These are phyloP conservation scores for Lithophane leautieri DNA, from an alignment of 2,888 invertebrate genomes.

Conservation along the genomic window DNA sequence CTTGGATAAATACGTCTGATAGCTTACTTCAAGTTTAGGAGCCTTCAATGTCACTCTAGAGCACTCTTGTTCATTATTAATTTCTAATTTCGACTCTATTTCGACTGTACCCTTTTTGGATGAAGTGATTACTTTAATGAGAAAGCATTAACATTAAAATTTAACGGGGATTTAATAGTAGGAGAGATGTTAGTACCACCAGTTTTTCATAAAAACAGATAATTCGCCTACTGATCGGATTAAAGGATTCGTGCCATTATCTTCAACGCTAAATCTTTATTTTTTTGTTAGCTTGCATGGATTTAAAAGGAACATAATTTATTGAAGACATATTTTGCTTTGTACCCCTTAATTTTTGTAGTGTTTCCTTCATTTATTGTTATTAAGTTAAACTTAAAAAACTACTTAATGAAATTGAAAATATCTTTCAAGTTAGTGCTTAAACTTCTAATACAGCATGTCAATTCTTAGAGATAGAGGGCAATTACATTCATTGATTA, in stretches of 20 bases:
- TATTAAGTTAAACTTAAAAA: neutral
- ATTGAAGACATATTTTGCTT: constrained; percentile 18
- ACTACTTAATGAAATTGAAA: neutral
- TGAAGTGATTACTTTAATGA: constrained; percentile 47
- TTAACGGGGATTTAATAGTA: constrained; percentile 36
- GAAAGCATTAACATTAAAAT: constrained; percentile 47
- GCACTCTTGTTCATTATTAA: constrained; percentile 39
- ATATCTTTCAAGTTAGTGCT: neutral
- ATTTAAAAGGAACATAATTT: constrained; percentile 15
- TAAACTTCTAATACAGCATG: neutral
- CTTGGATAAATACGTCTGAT: constrained; percentile 17
- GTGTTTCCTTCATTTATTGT: neutral
- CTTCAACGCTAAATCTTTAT: constrained; percentile 7
- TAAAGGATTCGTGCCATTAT: constrained; percentile 34
- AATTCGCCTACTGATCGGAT: constrained; percentile 31
- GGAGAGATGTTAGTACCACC: constrained; percentile 1
- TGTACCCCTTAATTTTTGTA: constrained; percentile 4
- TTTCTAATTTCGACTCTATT: constrained; percentile 49
- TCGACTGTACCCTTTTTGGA: constrained; percentile 42
- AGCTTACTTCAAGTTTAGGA: constrained; percentile 32
- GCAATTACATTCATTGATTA: constrained; percentile 23
- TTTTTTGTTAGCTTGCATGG: constrained; percentile 15
- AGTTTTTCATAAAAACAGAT: constrained; percentile 30
- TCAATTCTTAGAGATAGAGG: neutral
- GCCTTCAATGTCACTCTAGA: constrained; percentile 32